A percentile compares a stretch with the other conserved stretches of the same genome.
phyloP scores from a whole-genome alignment of 2,797 vertebrate genomes.

The Bradypodion pumilum region DNA sequence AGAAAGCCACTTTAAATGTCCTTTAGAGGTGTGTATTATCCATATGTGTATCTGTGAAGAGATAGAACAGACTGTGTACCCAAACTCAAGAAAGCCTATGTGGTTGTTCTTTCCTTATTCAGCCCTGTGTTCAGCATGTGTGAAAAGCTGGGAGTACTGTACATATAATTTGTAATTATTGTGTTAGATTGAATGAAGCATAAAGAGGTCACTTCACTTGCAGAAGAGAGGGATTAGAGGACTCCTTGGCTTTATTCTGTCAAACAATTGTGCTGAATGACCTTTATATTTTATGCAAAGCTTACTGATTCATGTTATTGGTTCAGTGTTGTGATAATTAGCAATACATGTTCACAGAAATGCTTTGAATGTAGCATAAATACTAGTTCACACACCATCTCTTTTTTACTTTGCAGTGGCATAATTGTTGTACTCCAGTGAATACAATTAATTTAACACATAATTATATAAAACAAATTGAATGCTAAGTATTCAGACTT shows the following conservation, averaged over 20 bases:
- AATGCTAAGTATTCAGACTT: not conserved
- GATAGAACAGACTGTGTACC: not conserved
- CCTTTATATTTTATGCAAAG: constrained; percentile 13
- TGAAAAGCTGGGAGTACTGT: not conserved
- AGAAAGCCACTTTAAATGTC: not conserved
- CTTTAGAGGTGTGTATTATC: not conserved
- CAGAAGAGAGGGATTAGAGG: not conserved
- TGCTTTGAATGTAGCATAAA: constrained; percentile 17
- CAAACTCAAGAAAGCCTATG: not conserved
- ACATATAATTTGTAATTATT: constrained; percentile 20
- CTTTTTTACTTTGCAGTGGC: constrained; percentile 28
- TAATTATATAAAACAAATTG: constrained; percentile 22
- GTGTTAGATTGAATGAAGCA: constrained; percentile 11
- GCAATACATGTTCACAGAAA: not conserved
- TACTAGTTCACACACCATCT: not conserved
- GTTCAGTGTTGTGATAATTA: not conserved
- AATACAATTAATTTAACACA: constrained; percentile 20
- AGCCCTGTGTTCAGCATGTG: not conserved
- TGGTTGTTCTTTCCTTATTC: not conserved
- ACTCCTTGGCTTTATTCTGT: constrained; percentile 1
- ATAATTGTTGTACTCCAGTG: constrained; percentile 16
- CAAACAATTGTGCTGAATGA: not conserved
- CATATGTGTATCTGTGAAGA: not conserved
- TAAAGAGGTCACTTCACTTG: constrained; percentile 28
- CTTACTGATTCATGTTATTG: constrained; percentile 2